A percentile compares a stretch with the other conserved stretches of the same genome.
Evolutionary conservation across 2,113 vertebrate genomes (phyloP).

Genomic region (Megatriorchis doriae): DNA sequence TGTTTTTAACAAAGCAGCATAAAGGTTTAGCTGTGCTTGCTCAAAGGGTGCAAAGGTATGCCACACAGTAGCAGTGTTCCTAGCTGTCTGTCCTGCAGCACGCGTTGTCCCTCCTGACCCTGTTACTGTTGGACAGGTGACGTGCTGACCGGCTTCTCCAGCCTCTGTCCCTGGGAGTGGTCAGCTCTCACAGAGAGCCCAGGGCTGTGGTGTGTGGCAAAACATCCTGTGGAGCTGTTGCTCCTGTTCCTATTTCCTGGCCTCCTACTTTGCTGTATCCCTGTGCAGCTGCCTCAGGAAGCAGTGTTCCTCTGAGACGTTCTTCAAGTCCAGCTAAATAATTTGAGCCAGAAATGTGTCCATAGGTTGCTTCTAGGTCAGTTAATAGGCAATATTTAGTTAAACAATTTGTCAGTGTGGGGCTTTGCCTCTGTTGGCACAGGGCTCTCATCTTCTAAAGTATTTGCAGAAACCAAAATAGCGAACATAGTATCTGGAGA

Average conservation of each 20-base stretch:
- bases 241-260: background rate
- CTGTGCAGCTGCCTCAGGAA: background rate
- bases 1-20: background rate
- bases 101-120: fast-evolving
- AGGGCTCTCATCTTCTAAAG: background rate
- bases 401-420: background rate
- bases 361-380: background rate
- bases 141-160: fast-evolving
- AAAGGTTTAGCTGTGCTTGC: background rate
- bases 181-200: background rate
- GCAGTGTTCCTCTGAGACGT: background rate
- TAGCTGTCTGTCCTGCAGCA: background rate
- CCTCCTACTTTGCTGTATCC: background rate
- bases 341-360: background rate
- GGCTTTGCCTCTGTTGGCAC: background rate
- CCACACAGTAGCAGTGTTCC: background rate
- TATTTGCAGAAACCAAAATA: background rate
- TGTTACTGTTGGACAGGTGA: fast-evolving
- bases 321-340: background rate
- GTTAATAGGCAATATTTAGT: background rate
- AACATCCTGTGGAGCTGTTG: conserved; percentile 5
- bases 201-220: background rate
- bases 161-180: background rate
- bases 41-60: background rate
- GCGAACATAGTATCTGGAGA: background rate